Percentiles rank a stretch among this genome's conserved stretches.
phyloP scores from a whole-genome alignment of 2,797 vertebrate species.

The Pipistrellus pipistrellus region DNA sequence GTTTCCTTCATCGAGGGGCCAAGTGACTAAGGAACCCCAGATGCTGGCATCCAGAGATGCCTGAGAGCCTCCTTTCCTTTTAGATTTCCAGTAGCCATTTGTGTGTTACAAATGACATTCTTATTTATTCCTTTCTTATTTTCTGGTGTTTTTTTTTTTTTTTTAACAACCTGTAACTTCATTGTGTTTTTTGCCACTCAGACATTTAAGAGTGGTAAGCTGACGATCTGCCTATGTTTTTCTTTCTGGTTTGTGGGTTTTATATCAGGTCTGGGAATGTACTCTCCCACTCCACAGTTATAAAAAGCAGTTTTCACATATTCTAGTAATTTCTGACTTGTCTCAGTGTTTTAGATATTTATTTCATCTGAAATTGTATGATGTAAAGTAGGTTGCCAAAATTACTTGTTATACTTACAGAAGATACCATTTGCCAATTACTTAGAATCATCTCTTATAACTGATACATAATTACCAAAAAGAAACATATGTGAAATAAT shows the following conservation, averaged over 20 bases:
- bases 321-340: slow-evolving; percentile 22
- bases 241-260: slow-evolving; percentile 42
- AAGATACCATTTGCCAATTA: slow-evolving; percentile 28
- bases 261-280: background rate
- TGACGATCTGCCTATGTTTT: background rate
- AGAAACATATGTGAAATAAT: slow-evolving; percentile 11
- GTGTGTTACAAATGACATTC: background rate
- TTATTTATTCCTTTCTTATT: background rate
- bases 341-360: slow-evolving; percentile 18
- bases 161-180: background rate
- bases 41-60: background rate
- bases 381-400: background rate
- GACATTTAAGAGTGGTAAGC: background rate
- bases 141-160: background rate
- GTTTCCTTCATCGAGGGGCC: background rate
- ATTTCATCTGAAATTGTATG: background rate
- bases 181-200: background rate
- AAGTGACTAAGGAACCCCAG: background rate
- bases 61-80: background rate
- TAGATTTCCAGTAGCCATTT: background rate
- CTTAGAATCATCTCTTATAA: background rate
- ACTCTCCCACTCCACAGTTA: slow-evolving; percentile 2
- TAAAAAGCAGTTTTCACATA: slow-evolving; percentile 5
- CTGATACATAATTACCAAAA: background rate
- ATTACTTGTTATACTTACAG: background rate